Conservation (phyloP, 1,140 invertebrate genomes). For the Telenomus remus region DNA sequence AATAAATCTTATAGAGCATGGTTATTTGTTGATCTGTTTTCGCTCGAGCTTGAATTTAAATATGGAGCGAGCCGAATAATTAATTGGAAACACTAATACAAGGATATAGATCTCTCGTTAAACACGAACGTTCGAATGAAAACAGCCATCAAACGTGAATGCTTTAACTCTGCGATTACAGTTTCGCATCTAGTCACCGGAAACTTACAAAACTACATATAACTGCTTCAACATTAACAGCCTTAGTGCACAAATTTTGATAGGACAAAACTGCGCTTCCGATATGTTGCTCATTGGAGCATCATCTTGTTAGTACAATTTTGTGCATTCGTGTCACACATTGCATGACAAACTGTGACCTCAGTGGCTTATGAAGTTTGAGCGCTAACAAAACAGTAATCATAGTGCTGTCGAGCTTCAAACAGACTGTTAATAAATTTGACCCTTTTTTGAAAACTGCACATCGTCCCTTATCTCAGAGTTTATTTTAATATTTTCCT, state of each 20-base stretch:
- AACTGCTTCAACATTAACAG: conserved; percentile 17
- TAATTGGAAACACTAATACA: background rate
- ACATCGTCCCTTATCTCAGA: no score
- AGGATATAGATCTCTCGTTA: no score
- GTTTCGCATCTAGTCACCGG: conserved; percentile 22
- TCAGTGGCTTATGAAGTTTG: conserved; percentile 10
- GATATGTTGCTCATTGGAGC: conserved; percentile 17
- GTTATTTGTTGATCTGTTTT: no score
- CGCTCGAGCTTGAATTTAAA: no score
- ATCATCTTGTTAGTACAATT: conserved; percentile 6
- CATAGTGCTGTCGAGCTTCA: background rate
- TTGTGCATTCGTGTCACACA: conserved; percentile 11
- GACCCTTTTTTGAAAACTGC: background rate
- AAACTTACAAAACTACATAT: conserved; percentile 28
- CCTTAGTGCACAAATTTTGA: conserved; percentile 16
- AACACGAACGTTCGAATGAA: conserved; percentile 3
- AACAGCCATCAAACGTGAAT: conserved; percentile 7
- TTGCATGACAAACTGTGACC: conserved; percentile 3
- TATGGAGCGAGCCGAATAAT: background rate
- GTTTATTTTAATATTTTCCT: background rate
- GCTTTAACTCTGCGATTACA: conserved; percentile 21
- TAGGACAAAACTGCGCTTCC: conserved; percentile 12
- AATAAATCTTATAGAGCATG: no score
- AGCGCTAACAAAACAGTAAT: conserved; percentile 9
- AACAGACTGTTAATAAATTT: background rate